phyloP scores from a whole-genome alignment of 2,888 invertebrate genomes.

The Abrostola tripartita region DNA sequence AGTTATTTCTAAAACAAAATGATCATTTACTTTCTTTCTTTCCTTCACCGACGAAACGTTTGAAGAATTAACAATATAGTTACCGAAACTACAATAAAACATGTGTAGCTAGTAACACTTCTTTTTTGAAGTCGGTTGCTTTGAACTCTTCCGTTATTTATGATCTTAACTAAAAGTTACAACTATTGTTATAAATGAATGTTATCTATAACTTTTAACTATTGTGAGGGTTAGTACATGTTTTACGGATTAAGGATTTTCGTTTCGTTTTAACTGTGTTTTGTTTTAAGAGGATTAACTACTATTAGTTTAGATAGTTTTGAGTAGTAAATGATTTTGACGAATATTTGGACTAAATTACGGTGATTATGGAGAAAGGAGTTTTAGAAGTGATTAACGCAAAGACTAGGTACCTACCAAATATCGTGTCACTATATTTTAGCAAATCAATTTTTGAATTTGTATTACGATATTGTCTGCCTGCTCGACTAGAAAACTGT shows the following conservation, averaged over 20 bases:
- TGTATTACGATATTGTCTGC: too few species aligned
- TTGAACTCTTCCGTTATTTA: slow-evolving; percentile 15
- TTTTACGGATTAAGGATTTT: slow-evolving; percentile 15
- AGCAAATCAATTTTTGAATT: too few species aligned
- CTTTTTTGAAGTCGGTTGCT: slow-evolving; percentile 12
- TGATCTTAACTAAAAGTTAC: slow-evolving; percentile 1
- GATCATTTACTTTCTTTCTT: slow-evolving; percentile 2
- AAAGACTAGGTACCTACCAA: too few species aligned
- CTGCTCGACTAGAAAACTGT: too few species aligned
- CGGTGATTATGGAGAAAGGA: too few species aligned
- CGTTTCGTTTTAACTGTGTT: slow-evolving; percentile 1
- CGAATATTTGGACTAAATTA: too few species aligned
- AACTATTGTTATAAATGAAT: not conserved
- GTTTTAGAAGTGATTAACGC: too few species aligned
- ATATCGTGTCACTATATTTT: too few species aligned
- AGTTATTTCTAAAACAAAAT: not conserved
- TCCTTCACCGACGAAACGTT: not conserved
- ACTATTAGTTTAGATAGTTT: not conserved
- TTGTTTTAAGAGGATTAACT: not conserved
- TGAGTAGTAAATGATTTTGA: not conserved
- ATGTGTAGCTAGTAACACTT: slow-evolving; percentile 6
- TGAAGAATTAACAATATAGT: slow-evolving; percentile 4
- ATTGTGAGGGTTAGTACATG: slow-evolving; percentile 2
- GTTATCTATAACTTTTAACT: slow-evolving; percentile 8
- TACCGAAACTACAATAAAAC: not conserved